phyloP scores from a whole-genome alignment of 2,888 invertebrate genomes.

The Oscheius sp. region DNA sequence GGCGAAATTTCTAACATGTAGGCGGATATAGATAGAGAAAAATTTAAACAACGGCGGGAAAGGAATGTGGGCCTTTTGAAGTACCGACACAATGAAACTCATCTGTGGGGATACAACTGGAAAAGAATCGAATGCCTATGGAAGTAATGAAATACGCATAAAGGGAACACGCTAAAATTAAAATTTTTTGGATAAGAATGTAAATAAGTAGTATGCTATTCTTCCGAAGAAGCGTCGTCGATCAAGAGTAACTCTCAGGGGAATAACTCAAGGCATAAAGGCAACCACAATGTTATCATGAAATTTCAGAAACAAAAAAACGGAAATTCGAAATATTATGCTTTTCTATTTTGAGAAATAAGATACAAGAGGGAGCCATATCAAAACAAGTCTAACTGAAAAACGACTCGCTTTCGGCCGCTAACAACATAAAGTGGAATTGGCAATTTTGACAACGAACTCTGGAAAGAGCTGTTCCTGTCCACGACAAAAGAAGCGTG shows the following conservation, averaged over 20 bases:
- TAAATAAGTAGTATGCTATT: too few relatives aligned
- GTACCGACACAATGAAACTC: too few relatives aligned
- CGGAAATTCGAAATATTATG: neutral
- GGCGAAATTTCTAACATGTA: too few relatives aligned
- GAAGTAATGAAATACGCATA: too few relatives aligned
- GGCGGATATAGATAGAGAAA: too few relatives aligned
- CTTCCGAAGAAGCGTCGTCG: neutral
- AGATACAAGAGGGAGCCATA: neutral
- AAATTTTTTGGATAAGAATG: too few relatives aligned
- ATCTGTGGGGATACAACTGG: too few relatives aligned
- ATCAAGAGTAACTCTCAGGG: neutral
- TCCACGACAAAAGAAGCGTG: neutral
- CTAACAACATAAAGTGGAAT: conserved; percentile 10
- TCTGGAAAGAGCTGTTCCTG: neutral
- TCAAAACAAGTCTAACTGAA: conserved; percentile 6
- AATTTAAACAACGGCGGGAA: too few relatives aligned
- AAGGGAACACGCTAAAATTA: too few relatives aligned
- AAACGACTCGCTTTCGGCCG: neutral
- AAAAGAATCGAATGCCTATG: too few relatives aligned
- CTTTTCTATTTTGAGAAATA: neutral
- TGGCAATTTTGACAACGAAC: neutral
- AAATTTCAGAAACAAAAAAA: neutral
- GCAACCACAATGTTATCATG: neutral
- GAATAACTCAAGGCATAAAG: conserved; percentile 4
- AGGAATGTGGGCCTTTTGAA: too few relatives aligned